Evolutionary conservation across 2,113 vertebrate species (phyloP).

Genomic region (Phylloscopus whistleri): DNA sequence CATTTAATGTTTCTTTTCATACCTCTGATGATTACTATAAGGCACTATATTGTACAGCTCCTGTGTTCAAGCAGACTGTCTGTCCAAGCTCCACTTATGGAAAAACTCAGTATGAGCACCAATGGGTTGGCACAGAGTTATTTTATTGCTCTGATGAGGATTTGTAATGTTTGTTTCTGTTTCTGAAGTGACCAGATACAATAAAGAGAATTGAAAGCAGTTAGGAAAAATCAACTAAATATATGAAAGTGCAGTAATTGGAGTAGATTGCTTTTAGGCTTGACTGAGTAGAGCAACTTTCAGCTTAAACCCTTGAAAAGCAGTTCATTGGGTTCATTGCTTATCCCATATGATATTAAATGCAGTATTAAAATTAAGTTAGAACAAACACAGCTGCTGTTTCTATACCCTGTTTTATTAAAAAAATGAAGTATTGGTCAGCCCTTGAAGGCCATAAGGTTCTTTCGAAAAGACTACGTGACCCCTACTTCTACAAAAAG

Average conservation of each 20-base stretch:
- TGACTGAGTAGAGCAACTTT: background rate
- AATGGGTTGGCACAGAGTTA: background rate
- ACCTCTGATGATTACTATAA: background rate
- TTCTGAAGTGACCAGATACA: background rate
- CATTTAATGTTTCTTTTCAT: background rate
- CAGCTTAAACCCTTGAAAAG: background rate
- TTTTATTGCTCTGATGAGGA: background rate
- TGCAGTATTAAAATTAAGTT: background rate
- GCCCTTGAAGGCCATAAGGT: background rate
- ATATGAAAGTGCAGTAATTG: background rate
- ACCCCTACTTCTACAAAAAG: background rate
- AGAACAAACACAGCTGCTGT: background rate
- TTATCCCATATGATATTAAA: background rate
- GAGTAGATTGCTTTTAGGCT: background rate
- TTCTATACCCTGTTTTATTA: background rate
- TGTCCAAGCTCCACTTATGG: background rate
- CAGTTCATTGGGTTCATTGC: background rate
- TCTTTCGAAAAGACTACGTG: background rate
- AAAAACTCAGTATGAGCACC: background rate
- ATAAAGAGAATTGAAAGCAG: background rate
- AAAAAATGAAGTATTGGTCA: background rate
- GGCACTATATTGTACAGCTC: background rate
- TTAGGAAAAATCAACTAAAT: background rate
- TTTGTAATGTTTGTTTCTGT: background rate
- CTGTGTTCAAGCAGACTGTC: background rate